These are phyloP conservation scores for Tachypleus tridentatus DNA, from an alignment of 1,140 invertebrate genomes.

Conservation along the genomic window DNA sequence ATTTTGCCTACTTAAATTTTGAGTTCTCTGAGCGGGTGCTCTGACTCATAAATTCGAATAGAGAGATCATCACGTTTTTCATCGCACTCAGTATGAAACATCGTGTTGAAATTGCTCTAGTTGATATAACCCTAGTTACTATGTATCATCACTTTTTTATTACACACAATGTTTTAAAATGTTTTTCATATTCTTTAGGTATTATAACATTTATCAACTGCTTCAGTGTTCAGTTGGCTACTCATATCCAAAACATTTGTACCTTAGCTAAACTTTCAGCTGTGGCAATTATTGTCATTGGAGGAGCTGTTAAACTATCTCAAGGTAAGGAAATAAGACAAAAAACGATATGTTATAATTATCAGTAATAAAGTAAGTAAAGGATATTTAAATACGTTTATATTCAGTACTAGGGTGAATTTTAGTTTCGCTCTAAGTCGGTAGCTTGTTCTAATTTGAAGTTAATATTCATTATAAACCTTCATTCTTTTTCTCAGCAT, in stretches of 20 bases:
- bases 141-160: no score
- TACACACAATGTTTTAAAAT: no score
- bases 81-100: no score
- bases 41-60: no score
- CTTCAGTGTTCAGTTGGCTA: slow-evolving; percentile 73
- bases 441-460: no score
- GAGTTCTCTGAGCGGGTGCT: no score
- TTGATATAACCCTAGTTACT: no score
- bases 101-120: no score
- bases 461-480: no score
- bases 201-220: slow-evolving; percentile 80
- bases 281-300: slow-evolving; percentile 64
- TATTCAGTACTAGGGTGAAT: neutral
- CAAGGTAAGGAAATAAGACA: slow-evolving; percentile 45
- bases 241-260: slow-evolving; percentile 78
- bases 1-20: no score
- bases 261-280: slow-evolving; percentile 71
- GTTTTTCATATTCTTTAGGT: slow-evolving; percentile 36
- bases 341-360: neutral
- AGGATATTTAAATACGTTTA: neutral
- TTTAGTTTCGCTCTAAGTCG: slow-evolving; percentile 25
- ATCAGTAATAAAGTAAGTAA: neutral
- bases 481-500: no score
- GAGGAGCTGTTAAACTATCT: slow-evolving; percentile 62
- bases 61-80: no score